Conservation (phyloP, 2,113 vertebrate species). For the Pelvicachromis taeniatus region DNA sequence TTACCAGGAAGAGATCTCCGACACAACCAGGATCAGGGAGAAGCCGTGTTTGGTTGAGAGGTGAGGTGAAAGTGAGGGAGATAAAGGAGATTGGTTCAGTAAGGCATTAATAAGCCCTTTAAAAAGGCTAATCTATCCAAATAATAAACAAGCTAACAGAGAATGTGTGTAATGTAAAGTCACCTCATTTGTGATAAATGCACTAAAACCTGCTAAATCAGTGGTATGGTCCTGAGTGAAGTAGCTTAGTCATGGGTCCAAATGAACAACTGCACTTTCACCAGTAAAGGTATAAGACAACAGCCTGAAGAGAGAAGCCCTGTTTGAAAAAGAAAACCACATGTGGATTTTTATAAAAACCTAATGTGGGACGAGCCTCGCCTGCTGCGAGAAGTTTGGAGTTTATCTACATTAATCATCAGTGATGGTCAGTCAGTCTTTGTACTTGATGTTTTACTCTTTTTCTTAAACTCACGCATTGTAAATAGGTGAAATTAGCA, state of each 20-base stretch:
- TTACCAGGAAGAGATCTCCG: neutral
- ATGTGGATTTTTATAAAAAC: neutral
- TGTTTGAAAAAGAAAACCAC: conserved; percentile 24
- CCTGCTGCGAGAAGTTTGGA: neutral
- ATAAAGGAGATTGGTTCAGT: neutral
- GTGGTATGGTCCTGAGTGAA: conserved; percentile 4
- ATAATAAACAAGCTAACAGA: neutral
- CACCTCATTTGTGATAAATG: neutral
- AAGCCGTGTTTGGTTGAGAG: accelerated
- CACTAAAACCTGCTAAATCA: neutral
- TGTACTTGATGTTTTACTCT: neutral
- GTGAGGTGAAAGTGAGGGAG: neutral
- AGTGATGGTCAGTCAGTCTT: neutral
- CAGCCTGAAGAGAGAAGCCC: conserved; percentile 42
- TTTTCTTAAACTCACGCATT: neutral
- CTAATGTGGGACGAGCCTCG: neutral
- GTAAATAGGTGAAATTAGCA: conserved; percentile 30
- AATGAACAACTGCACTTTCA: conserved; percentile 43
- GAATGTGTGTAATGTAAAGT: neutral
- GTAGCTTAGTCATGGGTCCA: conserved; percentile 31
- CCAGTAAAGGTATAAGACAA: conserved; percentile 26
- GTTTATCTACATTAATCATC: neutral
- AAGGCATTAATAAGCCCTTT: neutral
- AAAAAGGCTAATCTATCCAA: neutral
- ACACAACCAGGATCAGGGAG: neutral